These are phyloP conservation scores for Pelusios castaneus DNA, from an alignment of 2,113 vertebrate genomes.

Conservation along the genomic window DNA sequence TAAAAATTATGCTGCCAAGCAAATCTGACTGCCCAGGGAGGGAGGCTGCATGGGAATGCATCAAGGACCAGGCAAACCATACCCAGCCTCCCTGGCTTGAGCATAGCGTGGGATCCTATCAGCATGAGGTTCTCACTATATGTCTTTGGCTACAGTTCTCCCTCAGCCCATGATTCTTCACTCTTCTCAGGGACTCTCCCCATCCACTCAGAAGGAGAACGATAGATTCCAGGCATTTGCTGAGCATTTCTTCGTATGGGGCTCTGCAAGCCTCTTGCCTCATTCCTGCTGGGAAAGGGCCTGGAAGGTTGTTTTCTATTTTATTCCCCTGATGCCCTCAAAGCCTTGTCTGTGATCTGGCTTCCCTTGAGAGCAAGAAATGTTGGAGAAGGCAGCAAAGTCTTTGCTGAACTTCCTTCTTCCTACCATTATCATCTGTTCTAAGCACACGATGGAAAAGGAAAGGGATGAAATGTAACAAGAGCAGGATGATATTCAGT, in stretches of 20 bases:
- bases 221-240: conserved; percentile 50
- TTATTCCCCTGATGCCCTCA: conserved; percentile 1
- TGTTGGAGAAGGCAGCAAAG: not conserved
- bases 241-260: not conserved
- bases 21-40: not conserved
- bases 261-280: conserved; percentile 32
- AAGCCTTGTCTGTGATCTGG: conserved; percentile 37
- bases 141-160: conserved; percentile 51
- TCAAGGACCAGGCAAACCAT: conserved; percentile 27
- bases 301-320: conserved; percentile 43
- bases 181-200: conserved; percentile 50
- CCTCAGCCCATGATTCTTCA: not conserved
- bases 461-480: not conserved
- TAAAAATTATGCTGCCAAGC: not conserved
- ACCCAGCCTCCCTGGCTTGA: not conserved
- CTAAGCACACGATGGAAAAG: not conserved
- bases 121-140: conserved; percentile 64
- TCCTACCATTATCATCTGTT: not conserved
- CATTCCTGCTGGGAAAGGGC: conserved; percentile 53
- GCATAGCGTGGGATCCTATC: conserved; percentile 65
- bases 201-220: not conserved
- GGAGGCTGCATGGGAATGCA: conserved; percentile 39
- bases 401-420: not conserved
- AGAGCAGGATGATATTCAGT: not conserved
- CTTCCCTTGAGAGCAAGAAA: not conserved